Evolutionary conservation across 1,140 invertebrate species (phyloP), one percentile per base, ranked within the genome.

Genomic region (Lepidostoma basale): DNA sequence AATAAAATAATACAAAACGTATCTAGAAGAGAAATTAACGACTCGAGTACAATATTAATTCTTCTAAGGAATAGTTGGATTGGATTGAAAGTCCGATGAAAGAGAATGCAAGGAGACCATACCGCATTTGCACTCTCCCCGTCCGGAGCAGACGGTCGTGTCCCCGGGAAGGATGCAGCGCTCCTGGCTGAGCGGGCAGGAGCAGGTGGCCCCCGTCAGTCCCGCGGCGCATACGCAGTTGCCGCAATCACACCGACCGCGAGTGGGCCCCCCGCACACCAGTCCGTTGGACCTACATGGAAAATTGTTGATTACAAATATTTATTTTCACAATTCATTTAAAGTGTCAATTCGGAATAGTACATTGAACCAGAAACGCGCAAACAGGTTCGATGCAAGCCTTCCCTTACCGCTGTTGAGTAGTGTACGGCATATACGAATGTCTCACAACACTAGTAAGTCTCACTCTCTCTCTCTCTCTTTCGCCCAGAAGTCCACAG

Each of bases 181-280:
- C 25, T 86, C 85, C 10, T 83, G 87, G 10, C 81, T 84, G 16
- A 84, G 83, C 22, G 83, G 80, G 74, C 95, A 97, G 58, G 91
- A 87, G 77, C 95, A 97, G 28, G 88, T 88, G 14, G 81, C 74
- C n/a, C 92, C 93, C 25, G 79, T 86, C 90, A 93, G 97, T 30
- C 87, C 91, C 10, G 83, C 76, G 8, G 86, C 81, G 76, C 94
- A 96, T 0, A 84, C 77, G 78, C 94, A 96, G 36, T 84, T 78
- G 0, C 92, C 93, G 76, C 93, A 96, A 10, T 85, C 82, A 74
- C 92, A 94, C 1, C 78, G 83, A 3, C 90, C 91, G 44, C 87
- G 85, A 26, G 85, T 81, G 2, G 73, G 73, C 14, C 85, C 83
- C 6, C 84, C 84, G 56, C 80, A 83, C 30, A 78, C 78, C 40